A percentile compares a stretch with the other conserved stretches of the same genome.
Evolutionary conservation across 2,113 vertebrate genomes (phyloP).

Genomic region (Guaruba guarouba): DNA sequence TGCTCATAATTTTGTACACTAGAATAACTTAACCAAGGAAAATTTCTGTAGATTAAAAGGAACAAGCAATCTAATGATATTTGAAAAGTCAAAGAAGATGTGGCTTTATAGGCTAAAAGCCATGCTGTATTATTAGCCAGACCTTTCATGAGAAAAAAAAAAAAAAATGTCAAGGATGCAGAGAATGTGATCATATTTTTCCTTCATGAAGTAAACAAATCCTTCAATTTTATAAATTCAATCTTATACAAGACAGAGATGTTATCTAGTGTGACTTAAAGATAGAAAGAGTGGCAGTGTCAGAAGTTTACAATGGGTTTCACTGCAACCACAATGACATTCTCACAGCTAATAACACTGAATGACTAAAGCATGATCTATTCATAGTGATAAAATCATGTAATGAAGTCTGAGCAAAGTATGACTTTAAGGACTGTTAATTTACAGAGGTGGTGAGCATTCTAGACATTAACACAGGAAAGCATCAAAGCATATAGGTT

Average conservation of each 20-base stretch:
- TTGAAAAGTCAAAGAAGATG: not conserved
- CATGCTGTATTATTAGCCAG: not conserved
- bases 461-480: not conserved
- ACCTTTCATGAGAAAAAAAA: not conserved
- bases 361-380: not conserved
- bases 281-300: not conserved
- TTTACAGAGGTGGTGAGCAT: not conserved
- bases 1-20: not conserved
- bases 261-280: not conserved
- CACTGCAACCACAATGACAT: not conserved
- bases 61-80: not conserved
- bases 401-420: not conserved
- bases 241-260: not conserved
- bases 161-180: not conserved
- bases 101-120: not conserved
- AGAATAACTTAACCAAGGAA: not conserved
- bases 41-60: not conserved
- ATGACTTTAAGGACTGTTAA: not conserved
- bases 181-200: not conserved
- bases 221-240: not conserved
- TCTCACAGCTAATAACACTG: not conserved
- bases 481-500: not conserved
- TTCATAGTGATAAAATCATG: not conserved
- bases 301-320: not conserved
- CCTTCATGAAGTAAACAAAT: not conserved